Evolutionary conservation across 2,113 vertebrate genomes (phyloP), one percentile per base, ranked within the genome.

Genomic region (Odontophorus gujanensis): DNA sequence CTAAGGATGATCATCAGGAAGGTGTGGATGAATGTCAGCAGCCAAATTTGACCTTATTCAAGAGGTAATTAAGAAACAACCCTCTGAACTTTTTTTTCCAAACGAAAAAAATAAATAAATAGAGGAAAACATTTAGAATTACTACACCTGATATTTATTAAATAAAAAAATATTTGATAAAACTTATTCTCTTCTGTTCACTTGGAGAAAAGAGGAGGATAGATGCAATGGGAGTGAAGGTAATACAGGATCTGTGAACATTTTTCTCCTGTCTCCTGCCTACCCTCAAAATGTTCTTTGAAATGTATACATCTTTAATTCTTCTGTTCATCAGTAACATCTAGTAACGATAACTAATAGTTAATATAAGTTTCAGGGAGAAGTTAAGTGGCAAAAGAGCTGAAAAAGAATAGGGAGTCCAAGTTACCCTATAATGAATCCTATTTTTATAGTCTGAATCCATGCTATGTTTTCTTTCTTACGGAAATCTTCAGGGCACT

Each of bases 331-430:
- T 40, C 7, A n/a, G 61, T 55, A 87, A 51, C 12, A 85, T 24
- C 2, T 7, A 43, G 26, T 32, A 65, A 43, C 8, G 17, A 30
- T 12, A 82, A 26, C 2, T 21, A 72, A 63, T 38, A 0, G 1
- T 36, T 34, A 47, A 20, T 36, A 11, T 4, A 75, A 79, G 32
- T 74, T 85, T 92, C 57, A 87, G 20, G 8, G 18, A 75, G 4
- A 26, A 69, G 3, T 14, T n/a, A 63, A 68, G 2, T 81, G 2
- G 9, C 61, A 22, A 79, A 68, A 78, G 5, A 55, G 4, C 1
- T 36, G 28, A 17, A 73, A 78, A 93, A 34, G 13, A 55, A 32
- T 7, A 50, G 0, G 2, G 15, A 74, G 4, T 9, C 32, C 13
- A 63, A 50, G 40, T 40, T 75, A 5, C 34, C 8, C 12, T 30